Evolutionary conservation across 2,888 invertebrate species (phyloP).

Genomic region (Laspeyria flexula): DNA sequence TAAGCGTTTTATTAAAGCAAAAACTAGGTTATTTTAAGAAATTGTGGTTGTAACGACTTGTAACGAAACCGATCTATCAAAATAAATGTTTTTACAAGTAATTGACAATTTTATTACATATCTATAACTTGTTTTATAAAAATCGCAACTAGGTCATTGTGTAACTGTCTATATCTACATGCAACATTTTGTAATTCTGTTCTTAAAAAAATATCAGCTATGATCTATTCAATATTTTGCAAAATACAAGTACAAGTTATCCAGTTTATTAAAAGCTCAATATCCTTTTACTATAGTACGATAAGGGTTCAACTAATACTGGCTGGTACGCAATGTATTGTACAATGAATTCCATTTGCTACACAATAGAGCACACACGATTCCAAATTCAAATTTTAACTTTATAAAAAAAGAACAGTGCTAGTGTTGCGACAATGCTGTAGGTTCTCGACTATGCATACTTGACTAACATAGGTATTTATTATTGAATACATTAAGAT

Average conservation of each 20-base stretch:
- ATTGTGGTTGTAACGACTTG: constrained; percentile 12
- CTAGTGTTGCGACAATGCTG: constrained; percentile 35
- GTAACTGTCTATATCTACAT: constrained; percentile 42
- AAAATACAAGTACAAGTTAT: constrained; percentile 45
- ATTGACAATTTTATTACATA: constrained; percentile 48
- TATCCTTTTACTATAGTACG: constrained; percentile 29
- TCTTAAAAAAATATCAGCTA: constrained; percentile 42
- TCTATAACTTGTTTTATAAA: constrained; percentile 43
- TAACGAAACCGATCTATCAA: constrained; percentile 29
- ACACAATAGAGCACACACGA: constrained; percentile 83
- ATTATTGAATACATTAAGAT: background rate
- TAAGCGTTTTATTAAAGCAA: constrained; percentile 21
- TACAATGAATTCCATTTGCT: constrained; percentile 79
- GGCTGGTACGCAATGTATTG: constrained; percentile 64
- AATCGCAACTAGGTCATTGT: constrained; percentile 47
- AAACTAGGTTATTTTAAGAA: constrained; percentile 22
- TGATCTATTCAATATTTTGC: constrained; percentile 62
- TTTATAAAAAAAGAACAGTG: constrained; percentile 65
- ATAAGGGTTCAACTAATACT: constrained; percentile 50
- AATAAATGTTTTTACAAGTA: constrained; percentile 40
- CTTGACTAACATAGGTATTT: constrained; percentile 19
- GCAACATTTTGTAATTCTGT: constrained; percentile 57
- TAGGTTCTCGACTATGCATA: constrained; percentile 23
- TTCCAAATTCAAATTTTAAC: constrained; percentile 78
- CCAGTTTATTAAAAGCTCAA: constrained; percentile 31